These are phyloP conservation scores for Empis livida DNA, from an alignment of 2,888 invertebrate species.

Conservation along the genomic window DNA sequence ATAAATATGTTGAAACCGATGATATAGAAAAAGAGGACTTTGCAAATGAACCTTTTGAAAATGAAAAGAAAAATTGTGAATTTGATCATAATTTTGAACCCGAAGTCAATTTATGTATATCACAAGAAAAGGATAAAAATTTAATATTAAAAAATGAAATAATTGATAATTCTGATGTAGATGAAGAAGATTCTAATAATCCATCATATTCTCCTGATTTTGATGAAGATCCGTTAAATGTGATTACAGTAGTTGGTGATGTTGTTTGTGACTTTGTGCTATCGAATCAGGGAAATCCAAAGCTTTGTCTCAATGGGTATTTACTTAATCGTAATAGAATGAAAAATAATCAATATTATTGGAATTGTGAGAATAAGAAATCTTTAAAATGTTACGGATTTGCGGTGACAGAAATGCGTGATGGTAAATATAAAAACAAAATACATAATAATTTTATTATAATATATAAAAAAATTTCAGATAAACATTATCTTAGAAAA, in stretches of 20 bases:
- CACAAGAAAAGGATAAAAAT: not conserved
- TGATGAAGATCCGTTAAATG: no score
- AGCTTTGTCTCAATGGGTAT: not conserved
- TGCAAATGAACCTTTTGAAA: not conserved
- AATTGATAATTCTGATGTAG: not conserved
- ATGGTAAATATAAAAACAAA: not conserved
- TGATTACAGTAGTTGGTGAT: not conserved
- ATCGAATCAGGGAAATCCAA: not conserved
- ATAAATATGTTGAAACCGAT: not conserved
- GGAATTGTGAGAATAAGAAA: constrained; percentile 1
- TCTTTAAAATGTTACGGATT: not conserved
- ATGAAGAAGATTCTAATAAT: not conserved
- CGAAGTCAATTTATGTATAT: not conserved
- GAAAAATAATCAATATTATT: not conserved
- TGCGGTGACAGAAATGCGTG: not conserved
- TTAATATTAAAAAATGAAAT: not conserved
- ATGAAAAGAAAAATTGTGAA: not conserved
- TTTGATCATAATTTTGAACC: no score
- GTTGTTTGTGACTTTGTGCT: not conserved
- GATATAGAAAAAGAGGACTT: no score
- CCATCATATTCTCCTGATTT: not conserved
- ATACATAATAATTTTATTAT: no score
- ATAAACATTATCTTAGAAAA: not conserved
- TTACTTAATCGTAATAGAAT: not conserved
- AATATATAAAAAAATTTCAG: no score